phyloP scores from a whole-genome alignment of 2,113 vertebrate genomes.

The Notothenia rossii region DNA sequence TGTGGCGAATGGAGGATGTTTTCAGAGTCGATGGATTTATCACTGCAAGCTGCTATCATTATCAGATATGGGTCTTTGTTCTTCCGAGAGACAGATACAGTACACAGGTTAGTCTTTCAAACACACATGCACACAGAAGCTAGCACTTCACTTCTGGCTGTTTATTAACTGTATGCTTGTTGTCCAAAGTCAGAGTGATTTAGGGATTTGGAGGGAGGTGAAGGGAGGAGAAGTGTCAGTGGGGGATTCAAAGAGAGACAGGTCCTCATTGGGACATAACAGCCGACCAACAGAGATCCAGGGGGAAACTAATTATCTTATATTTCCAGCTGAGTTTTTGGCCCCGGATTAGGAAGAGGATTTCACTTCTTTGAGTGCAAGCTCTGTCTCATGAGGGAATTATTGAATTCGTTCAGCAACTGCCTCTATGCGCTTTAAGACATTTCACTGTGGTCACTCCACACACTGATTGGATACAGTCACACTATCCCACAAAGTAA shows the following conservation, averaged over 20 bases:
- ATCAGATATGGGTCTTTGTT: slow-evolving; percentile 26
- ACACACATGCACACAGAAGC: neutral
- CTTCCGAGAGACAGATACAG: slow-evolving; percentile 15
- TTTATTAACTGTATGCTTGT: slow-evolving; percentile 68
- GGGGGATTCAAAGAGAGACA: slow-evolving; percentile 2
- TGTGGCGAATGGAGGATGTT: neutral
- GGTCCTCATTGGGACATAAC: slow-evolving; percentile 49
- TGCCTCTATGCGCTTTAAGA: slow-evolving; percentile 49
- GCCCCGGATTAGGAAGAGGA: slow-evolving; percentile 66
- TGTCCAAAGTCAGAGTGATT: slow-evolving; percentile 58
- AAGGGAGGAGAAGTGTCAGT: slow-evolving; percentile 26
- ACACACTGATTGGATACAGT: slow-evolving; percentile 62
- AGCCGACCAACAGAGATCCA: neutral
- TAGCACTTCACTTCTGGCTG: slow-evolving; percentile 33
- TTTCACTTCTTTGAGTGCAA: slow-evolving; percentile 63
- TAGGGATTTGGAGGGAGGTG: slow-evolving; percentile 51
- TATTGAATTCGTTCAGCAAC: slow-evolving; percentile 71
- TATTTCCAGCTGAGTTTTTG: slow-evolving; percentile 61
- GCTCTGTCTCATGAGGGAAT: slow-evolving; percentile 66
- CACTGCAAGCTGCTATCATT: slow-evolving; percentile 19
- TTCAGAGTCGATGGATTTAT: slow-evolving; percentile 31
- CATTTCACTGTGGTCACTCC: slow-evolving; percentile 53
- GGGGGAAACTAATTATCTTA: slow-evolving; percentile 55
- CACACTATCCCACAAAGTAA: slow-evolving; percentile 54
- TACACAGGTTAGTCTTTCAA: slow-evolving; percentile 31